Base-by-base conservation (phyloP, 2,888 invertebrate genomes). In the Sesia apiformis region DNA sequence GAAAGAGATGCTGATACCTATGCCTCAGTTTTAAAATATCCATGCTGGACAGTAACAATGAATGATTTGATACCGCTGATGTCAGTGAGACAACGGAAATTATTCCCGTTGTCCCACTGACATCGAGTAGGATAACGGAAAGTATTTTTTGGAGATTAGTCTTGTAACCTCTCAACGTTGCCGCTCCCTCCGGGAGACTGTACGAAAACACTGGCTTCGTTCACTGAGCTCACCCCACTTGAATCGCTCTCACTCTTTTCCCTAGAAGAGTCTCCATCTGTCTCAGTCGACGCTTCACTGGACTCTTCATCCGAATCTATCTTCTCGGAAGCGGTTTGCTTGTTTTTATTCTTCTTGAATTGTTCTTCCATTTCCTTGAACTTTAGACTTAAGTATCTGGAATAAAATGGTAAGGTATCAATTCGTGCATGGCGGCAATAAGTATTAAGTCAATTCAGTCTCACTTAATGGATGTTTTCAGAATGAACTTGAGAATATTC, bases 361-460 rank as follows among this genome's bases (percentile, higher is more conserved):
- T 95, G 94, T 61, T 94, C 94, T 78, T 96, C 96, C 93, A 95
- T 94, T 81, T 96, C 96, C 85, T 94, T 93, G 73, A 95, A 96
- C 75, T 96, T 96, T 56, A 95, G 82, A 6, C 94, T 94, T 53
- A 96, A 84, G 72, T 96, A 96, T 82, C 95, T 94, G 72, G 38
- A 86, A 84, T 53, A 50, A 39, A 23, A 23, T 23, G 23, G 23
- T 23, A 23, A 23, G 23, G 23, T 23, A 23, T 23, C 2, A 23
- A 23, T 23, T 23, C 23, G 23, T 23, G 23, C 23, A 23, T 23
- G 23, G 23, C 23, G 23, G 23, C 23, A 23, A 23, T 23, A 23
- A 23, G 23, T 23, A 23, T 23, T 23, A 23, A 23, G 23, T 23
- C 23, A 23, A 23, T 23, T 23, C 1, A 23, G 23, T 23, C 23